Conservation (phyloP, 1,140 invertebrate species). For the Triops cancriformis region DNA sequence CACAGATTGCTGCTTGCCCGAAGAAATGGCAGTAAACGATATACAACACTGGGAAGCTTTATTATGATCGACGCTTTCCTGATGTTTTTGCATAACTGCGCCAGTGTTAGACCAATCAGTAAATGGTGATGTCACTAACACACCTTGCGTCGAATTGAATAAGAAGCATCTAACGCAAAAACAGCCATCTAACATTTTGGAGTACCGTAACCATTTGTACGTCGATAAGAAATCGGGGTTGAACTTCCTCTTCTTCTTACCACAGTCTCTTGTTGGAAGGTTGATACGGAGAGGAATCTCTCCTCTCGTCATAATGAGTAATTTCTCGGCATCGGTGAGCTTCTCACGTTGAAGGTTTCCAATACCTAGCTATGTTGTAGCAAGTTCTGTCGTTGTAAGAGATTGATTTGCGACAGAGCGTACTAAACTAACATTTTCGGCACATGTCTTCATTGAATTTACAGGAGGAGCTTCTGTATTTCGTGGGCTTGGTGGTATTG, state of each 20-base stretch:
- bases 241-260: neutral
- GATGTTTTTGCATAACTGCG: slow-evolving; percentile 5
- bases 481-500: neutral
- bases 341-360: neutral
- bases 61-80: neutral
- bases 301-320: neutral
- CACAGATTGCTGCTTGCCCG: neutral
- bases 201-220: neutral
- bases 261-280: neutral
- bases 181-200: neutral
- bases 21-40: neutral
- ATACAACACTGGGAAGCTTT: neutral
- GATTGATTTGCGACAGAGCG: neutral
- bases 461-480: neutral
- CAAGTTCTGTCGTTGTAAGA: neutral
- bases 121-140: neutral
- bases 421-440: neutral
- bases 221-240: neutral
- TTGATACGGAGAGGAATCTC: neutral
- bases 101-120: neutral
- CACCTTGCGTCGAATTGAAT: neutral
- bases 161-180: neutral
- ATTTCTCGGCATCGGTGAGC: neutral
- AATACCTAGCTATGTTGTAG: neutral
- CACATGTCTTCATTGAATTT: neutral